Evolutionary conservation across 2,797 vertebrate genomes (phyloP), one percentile per base, ranked within the genome.

Genomic region (Microctenopoma stevenorrisi): DNA sequence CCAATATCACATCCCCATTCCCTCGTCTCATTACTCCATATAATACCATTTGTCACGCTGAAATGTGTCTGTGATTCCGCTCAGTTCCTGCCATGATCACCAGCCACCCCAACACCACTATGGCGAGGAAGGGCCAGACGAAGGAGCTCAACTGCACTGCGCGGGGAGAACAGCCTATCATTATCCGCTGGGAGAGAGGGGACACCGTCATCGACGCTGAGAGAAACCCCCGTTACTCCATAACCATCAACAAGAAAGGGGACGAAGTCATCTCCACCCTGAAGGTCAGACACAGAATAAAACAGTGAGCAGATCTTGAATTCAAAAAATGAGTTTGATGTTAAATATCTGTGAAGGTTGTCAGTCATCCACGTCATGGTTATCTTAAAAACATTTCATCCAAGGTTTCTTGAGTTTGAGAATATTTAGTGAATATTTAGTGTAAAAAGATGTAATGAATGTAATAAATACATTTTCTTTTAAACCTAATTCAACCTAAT

Each of bases 1-100:
- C 66, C 76, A 80, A 67, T 77, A 77, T 65, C 68, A 72, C 71
- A 82, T 69, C 54, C 64, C 71, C 22, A 14, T 60, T 84, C 78
- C 73, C 16, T 72, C 37, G 55, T 87, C 76, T 87, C 86, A 89
- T 91, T 90, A 86, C 78, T 76, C 67, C 72, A 42, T 46, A 62
- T 83, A 70, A 83, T 78, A 62, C 49, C 35, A 74, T 84, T 81
- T 13, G 69, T 86, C 82, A 79, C 74, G 68, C 74, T 88, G 85
- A 87, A 73, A 72, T 40, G 35, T 86, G 71, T 81, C 63, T 81
- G 55, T 68, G 46, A 51, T 85, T 81, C 79, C 55, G 49, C 56
- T 82, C 90, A 99, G 97, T 99, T 88, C 97, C 97, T 4, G 97
- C 97, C 16, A 98, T 99, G 96, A 98, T 99, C 90, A 99, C 97